Percentiles rank a stretch among this genome's conserved stretches.
phyloP scores from a whole-genome alignment of 2,113 vertebrate genomes.

The Panurus biarmicus region DNA sequence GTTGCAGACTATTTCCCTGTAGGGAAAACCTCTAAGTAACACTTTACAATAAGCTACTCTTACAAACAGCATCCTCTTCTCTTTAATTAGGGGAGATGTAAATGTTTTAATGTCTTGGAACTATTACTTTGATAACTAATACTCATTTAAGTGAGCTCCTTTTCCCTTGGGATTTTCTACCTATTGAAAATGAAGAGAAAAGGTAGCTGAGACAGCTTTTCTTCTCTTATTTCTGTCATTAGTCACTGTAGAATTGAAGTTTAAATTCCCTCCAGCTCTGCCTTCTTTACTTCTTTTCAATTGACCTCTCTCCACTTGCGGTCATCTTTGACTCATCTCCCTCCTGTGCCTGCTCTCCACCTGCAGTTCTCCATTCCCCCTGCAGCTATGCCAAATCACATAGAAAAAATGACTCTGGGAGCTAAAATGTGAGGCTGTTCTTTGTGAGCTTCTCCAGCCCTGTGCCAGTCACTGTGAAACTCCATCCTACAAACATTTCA shows the following conservation, averaged over 20 bases:
- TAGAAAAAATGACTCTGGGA: background rate
- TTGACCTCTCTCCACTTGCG: background rate
- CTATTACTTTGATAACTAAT: background rate
- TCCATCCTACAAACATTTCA: background rate
- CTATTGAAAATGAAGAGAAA: background rate
- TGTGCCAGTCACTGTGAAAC: background rate
- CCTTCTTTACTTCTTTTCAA: background rate
- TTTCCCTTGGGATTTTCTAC: slow-evolving; percentile 10
- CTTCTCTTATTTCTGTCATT: background rate
- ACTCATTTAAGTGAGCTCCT: background rate
- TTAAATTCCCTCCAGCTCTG: slow-evolving; percentile 1
- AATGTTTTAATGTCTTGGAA: background rate
- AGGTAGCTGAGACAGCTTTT: background rate
- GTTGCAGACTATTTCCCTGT: background rate
- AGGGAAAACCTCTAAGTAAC: background rate
- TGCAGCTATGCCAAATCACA: background rate
- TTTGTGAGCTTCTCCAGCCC: background rate
- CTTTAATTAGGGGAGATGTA: slow-evolving; percentile 7
- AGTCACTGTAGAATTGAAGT: slow-evolving; percentile 19
- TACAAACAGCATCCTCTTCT: background rate
- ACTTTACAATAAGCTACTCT: background rate
- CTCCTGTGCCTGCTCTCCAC: background rate
- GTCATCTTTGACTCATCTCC: slow-evolving; percentile 34
- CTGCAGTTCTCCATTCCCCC: slow-evolving; percentile 31
- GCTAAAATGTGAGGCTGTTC: background rate